Evolutionary conservation across 2,888 invertebrate species (phyloP).

Genomic region (Mythimna ferrago): DNA sequence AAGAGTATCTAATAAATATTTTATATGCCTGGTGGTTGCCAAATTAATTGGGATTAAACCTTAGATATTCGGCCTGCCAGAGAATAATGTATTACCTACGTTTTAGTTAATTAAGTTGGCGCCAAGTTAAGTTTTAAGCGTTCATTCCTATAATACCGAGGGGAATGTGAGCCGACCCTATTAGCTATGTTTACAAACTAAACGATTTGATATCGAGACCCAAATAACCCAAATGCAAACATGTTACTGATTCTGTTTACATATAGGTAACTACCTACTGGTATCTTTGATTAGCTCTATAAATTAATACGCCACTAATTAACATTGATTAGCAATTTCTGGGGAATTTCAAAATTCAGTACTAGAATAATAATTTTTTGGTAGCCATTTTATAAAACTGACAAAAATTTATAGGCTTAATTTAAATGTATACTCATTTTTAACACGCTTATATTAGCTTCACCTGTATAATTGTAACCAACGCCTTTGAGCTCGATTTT

Average conservation of each 20-base stretch:
- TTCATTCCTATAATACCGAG: conserved; percentile 48
- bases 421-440: background rate
- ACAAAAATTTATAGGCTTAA: background rate
- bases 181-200: conserved; percentile 47
- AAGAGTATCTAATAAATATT: conserved; percentile 31
- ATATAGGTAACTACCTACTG: conserved; percentile 15
- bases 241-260: conserved; percentile 53
- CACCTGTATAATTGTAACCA: no score
- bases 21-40: conserved; percentile 32
- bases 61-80: conserved; percentile 32
- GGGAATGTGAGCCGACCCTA: conserved; percentile 44
- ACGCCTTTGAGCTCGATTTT: no score
- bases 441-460: no score
- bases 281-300: conserved; percentile 33
- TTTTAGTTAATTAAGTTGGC: conserved; percentile 55
- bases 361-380: background rate
- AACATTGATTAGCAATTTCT: background rate
- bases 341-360: background rate
- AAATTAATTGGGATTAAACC: conserved; percentile 53
- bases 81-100: conserved; percentile 42
- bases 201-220: conserved; percentile 52
- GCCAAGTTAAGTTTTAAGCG: conserved; percentile 55
- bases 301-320: conserved; percentile 19
- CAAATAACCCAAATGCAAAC: conserved; percentile 46
- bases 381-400: background rate